phyloP scores from a whole-genome alignment of 2,113 vertebrate genomes.

The Ardeotis arabs region DNA sequence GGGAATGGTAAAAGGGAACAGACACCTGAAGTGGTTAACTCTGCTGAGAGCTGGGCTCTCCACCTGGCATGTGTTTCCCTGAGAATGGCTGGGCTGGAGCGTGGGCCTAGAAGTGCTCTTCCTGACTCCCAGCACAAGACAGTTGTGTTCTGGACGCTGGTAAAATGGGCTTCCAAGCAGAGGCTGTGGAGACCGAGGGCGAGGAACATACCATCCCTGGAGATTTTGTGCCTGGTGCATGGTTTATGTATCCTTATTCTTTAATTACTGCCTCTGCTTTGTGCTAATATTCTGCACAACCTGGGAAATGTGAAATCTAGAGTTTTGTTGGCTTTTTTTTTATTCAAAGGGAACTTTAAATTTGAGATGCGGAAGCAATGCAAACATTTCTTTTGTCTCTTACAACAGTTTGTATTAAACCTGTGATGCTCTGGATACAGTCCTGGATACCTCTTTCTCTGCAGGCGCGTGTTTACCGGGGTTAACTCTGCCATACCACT shows the following conservation, averaged over 20 bases:
- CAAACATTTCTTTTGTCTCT: neutral
- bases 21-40: neutral
- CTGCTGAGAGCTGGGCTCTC: neutral
- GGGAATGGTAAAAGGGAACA: neutral
- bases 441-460: neutral
- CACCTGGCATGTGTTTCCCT: neutral
- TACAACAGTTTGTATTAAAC: neutral
- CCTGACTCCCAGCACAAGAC: neutral
- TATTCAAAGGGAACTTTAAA: neutral
- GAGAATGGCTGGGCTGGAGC: fast-evolving
- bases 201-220: neutral
- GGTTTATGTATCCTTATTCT: neutral
- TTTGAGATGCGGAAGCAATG: neutral
- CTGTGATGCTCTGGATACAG: neutral
- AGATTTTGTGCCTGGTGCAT: neutral
- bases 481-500: neutral
- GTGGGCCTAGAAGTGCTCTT: neutral
- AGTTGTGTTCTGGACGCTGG: neutral
- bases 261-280: neutral
- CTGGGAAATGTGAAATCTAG: neutral
- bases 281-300: neutral
- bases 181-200: neutral
- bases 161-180: neutral
- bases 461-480: neutral
- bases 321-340: neutral